Evolutionary conservation across 2,113 vertebrate species (phyloP).

Genomic region (Ammodytes dubius): DNA sequence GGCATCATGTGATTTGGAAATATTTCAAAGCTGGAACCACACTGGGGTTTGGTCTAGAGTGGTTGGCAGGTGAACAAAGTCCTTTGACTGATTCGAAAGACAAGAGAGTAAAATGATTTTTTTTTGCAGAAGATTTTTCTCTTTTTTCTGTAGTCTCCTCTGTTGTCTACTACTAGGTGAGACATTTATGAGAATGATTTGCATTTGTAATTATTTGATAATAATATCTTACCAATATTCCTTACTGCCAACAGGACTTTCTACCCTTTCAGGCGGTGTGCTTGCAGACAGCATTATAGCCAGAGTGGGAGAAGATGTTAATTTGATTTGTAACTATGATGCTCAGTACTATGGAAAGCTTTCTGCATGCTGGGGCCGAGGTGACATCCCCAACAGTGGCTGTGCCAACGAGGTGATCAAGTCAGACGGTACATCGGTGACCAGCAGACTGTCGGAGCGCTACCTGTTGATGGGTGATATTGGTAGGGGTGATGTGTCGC

Average conservation of each 20-base stretch:
- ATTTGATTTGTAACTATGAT: constrained; percentile 74
- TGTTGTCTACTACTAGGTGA: constrained; percentile 67
- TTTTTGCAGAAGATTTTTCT: background rate
- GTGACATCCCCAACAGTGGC: constrained; percentile 65
- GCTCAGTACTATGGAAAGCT: constrained; percentile 58
- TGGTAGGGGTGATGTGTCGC: constrained; percentile 68
- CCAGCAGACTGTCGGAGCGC: constrained; percentile 59
- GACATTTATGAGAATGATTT: background rate
- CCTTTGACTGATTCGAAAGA: background rate
- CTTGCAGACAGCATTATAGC: constrained; percentile 39
- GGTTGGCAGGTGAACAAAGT: constrained; percentile 36
- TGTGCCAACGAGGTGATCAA: constrained; percentile 69
- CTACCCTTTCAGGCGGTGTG: constrained; percentile 35
- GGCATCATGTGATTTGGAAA: constrained; percentile 72
- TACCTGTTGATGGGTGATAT: constrained; percentile 71
- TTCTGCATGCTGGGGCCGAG: constrained; percentile 76
- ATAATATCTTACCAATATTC: background rate
- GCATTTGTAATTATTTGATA: background rate
- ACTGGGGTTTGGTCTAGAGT: constrained; percentile 41
- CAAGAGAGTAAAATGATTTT: constrained; percentile 38
- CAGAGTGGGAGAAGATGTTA: constrained; percentile 66
- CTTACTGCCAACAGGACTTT: background rate
- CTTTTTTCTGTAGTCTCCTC: constrained; percentile 27
- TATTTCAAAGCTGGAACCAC: constrained; percentile 58
- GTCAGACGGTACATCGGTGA: constrained; percentile 62